Evolutionary conservation across 2,888 invertebrate genomes (phyloP).

Genomic region (Dryococelus australis): DNA sequence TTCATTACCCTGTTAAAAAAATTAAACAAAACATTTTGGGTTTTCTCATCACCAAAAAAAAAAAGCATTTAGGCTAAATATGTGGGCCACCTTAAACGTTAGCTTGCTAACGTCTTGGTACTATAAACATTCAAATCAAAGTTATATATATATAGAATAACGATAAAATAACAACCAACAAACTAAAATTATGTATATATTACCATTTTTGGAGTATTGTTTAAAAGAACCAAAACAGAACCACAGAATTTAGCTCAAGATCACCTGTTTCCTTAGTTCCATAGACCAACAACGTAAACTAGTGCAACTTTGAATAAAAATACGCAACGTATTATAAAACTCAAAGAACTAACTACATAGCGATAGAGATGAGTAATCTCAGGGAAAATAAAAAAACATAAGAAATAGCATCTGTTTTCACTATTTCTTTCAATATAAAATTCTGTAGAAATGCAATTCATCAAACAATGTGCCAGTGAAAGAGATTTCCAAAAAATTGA

Average conservation of each 20-base stretch:
- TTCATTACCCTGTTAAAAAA: conserved; percentile 87
- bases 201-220: background rate
- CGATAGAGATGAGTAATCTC: no score
- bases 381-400: no score
- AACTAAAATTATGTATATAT: background rate
- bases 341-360: no score
- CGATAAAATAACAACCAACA: background rate
- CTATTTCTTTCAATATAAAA: no score
- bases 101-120: background rate
- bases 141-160: background rate
- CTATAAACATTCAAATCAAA: background rate
- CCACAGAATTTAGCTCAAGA: background rate
- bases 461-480: no score
- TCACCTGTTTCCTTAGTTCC: background rate
- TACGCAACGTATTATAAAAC: no score
- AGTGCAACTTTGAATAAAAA: no score
- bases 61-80: background rate
- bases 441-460: no score
- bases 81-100: background rate
- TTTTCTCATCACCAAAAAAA: background rate
- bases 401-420: no score
- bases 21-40: background rate
- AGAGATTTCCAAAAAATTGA: no score
- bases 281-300: no score
- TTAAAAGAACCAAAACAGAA: background rate